Evolutionary conservation across 35 echinoderm and acorn worm species (phyloP).

Genomic region (Amphiura filiformis): DNA sequence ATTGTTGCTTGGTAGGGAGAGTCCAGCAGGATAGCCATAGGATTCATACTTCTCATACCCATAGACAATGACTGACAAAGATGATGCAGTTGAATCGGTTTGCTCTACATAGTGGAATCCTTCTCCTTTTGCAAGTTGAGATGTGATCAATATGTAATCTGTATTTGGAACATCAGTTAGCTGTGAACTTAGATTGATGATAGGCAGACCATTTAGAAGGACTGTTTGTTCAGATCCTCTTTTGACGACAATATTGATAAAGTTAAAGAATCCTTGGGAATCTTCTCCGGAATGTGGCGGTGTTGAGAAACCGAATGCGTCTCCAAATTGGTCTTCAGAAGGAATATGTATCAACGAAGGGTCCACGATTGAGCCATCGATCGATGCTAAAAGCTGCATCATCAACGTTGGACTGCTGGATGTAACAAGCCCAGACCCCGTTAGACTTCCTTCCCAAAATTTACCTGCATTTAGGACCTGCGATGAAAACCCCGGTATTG

Average conservation of each 20-base stretch:
- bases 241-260: slow-evolving; percentile 63
- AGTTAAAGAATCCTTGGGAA: slow-evolving; percentile 38
- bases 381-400: slow-evolving; percentile 28
- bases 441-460: slow-evolving; percentile 41
- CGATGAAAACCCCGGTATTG: slow-evolving; percentile 6
- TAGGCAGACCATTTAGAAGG: slow-evolving; percentile 21
- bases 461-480: slow-evolving; percentile 29
- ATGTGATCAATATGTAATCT: slow-evolving; percentile 41
- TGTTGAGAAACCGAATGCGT: slow-evolving; percentile 59
- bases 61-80: slow-evolving; percentile 64
- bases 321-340: slow-evolving; percentile 55
- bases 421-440: slow-evolving; percentile 39
- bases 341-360: slow-evolving; percentile 68
- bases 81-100: slow-evolving; percentile 19
- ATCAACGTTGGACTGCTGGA: slow-evolving; percentile 43
- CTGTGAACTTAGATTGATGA: neutral
- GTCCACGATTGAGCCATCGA: slow-evolving; percentile 42
- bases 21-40: slow-evolving; percentile 55
- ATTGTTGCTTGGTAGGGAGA: slow-evolving; percentile 53
- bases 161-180: slow-evolving; percentile 27
- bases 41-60: slow-evolving; percentile 51
- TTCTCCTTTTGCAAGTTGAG: slow-evolving; percentile 59
- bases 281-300: slow-evolving; percentile 49
- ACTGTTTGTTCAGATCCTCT: slow-evolving; percentile 17
- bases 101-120: slow-evolving; percentile 65